phyloP scores from a whole-genome alignment of 2,797 vertebrate species.

The Gila robusta region DNA sequence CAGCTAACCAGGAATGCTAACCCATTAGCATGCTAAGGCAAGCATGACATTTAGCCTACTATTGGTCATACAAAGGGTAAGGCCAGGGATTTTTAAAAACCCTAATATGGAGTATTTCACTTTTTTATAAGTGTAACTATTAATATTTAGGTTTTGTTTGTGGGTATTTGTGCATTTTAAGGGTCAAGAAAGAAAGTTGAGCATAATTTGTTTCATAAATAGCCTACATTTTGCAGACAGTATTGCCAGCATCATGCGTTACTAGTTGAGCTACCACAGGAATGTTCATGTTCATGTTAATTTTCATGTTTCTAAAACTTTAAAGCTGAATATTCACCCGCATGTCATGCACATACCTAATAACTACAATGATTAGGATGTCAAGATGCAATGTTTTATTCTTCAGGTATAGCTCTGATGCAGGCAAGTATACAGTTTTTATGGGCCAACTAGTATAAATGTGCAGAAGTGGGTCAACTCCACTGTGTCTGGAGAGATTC shows the following conservation, averaged over 20 bases:
- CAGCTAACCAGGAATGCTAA: background rate
- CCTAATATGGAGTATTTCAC: background rate
- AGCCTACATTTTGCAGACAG: background rate
- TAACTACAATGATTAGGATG: slow-evolving; percentile 26
- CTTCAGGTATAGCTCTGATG: slow-evolving; percentile 45
- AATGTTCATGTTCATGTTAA: background rate
- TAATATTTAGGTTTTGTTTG: background rate
- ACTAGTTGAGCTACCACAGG: background rate
- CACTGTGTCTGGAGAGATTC: slow-evolving; percentile 38
- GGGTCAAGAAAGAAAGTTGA: background rate
- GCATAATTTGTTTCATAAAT: background rate
- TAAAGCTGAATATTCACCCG: background rate
- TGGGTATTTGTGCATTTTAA: background rate
- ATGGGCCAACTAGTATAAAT: slow-evolving; percentile 60
- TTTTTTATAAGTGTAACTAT: background rate
- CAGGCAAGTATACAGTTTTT: slow-evolving; percentile 46
- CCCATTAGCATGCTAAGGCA: background rate
- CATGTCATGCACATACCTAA: background rate
- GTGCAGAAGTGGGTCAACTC: slow-evolving; percentile 73
- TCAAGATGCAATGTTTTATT: slow-evolving; percentile 65
- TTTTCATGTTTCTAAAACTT: background rate
- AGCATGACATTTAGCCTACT: background rate
- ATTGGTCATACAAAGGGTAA: background rate
- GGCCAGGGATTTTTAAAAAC: background rate
- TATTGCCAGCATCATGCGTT: background rate